Base-by-base conservation (phyloP, 2,888 invertebrate species). In the Crioceris asparagi region DNA sequence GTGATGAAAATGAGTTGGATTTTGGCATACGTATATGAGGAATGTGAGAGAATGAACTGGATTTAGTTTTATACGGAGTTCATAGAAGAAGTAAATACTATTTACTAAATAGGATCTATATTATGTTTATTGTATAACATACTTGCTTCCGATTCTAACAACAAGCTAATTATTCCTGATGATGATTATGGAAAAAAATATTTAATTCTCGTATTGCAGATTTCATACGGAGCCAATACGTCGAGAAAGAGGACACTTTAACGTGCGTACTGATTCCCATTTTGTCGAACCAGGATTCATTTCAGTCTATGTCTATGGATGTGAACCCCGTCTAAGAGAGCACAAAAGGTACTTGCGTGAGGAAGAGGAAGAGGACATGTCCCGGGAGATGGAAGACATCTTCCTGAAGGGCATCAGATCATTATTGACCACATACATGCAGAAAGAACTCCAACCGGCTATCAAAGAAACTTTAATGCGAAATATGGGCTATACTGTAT, bases 381-480 rank as follows among this genome's bases (percentile, higher is more conserved):
- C 82, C 1, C 71, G 75, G 32, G 86, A 87, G 65, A 81, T 87
- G 77, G 87, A 87, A 55, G 83, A 85, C 48, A 78, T 86, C 29
- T 87, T 87, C 52, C 73, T 86, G 0, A 78, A 81, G 61, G 85
- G 86, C 17, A 53, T 86, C 29, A 71, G 85, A 48, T 80, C 84
- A 11, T 70, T 86, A 30, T 60, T 87, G 29, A 85, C 83, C 1
- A 79, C 80, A 17, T 86, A 86, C 52, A 83, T 87, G 79, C 85
- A 87, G 57, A 79, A 78, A 47, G 82, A 85, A 52, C 60, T 87
- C 32, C 84, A 87, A 53, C 84, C 85, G 6, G 85, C 86, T 25
- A 83, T 87, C 37, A 84, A 84, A 57, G 86, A 87, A 55, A 85
- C 86, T 1, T 66, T 87, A 18, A 85, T 87, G 86, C 72, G 82